A percentile compares a stretch with the other conserved stretches of the same genome.
phyloP scores from a whole-genome alignment of 2,888 invertebrate species.

The Drosophila yooni region DNA sequence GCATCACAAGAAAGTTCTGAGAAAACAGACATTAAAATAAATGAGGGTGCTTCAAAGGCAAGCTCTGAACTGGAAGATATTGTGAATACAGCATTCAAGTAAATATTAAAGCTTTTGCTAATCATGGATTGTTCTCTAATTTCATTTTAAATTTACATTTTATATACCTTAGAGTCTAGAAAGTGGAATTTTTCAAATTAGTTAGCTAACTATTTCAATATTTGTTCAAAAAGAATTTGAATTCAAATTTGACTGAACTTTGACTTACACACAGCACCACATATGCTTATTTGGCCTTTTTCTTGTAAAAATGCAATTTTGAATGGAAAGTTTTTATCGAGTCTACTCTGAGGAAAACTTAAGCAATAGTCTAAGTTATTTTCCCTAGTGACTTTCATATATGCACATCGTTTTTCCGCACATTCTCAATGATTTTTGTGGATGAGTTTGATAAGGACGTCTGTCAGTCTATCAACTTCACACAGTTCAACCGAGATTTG shows the following conservation, averaged over 20 bases:
- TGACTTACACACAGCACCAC: too few relatives aligned
- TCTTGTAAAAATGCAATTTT: too few relatives aligned
- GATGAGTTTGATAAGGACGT: conserved; percentile 1
- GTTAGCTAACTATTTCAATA: not conserved
- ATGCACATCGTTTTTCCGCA: not conserved
- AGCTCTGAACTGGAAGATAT: not conserved
- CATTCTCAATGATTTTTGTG: not conserved
- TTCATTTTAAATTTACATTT: fast-evolving
- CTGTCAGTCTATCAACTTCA: not conserved
- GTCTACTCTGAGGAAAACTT: not conserved
- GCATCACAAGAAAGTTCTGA: conserved; percentile 16
- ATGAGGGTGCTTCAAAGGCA: not conserved
- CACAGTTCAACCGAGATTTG: conserved; percentile 11
- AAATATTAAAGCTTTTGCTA: not conserved
- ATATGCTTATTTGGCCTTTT: too few relatives aligned
- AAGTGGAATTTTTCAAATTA: not conserved
- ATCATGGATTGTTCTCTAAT: not conserved
- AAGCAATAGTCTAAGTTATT: not conserved
- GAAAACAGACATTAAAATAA: conserved; percentile 1
- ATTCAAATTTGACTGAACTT: too few relatives aligned
- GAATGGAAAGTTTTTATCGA: too few relatives aligned
- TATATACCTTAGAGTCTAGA: too few relatives aligned
- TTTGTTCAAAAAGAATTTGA: too few relatives aligned
- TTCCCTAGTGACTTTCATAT: not conserved
- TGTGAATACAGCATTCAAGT: not conserved